These are phyloP conservation scores for Mythimna pallens DNA, from an alignment of 2,888 invertebrate species.

Conservation along the genomic window DNA sequence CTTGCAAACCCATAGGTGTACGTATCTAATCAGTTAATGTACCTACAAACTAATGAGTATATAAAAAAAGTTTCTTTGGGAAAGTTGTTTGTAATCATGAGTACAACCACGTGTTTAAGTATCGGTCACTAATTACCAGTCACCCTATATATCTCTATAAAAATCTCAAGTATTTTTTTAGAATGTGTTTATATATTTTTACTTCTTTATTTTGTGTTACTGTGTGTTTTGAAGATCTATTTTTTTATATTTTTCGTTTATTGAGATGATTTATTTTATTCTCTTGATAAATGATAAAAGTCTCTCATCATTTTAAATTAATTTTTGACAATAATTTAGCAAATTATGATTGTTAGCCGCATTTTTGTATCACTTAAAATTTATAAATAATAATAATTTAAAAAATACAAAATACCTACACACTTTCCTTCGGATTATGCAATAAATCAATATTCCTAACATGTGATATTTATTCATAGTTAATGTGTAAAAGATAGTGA, in stretches of 20 bases:
- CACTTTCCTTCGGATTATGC: neutral
- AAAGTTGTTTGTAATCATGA: no score
- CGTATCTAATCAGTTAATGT: no score
- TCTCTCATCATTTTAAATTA: neutral
- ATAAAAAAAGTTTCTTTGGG: no score
- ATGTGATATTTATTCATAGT: conserved; percentile 15
- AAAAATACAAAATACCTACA: neutral
- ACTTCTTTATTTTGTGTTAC: neutral
- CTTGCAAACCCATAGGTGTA: no score
- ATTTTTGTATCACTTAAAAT: neutral
- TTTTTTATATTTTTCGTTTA: neutral
- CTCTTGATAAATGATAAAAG: neutral
- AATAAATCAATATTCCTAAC: neutral
- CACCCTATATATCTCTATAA: neutral
- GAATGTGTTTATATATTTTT: neutral
- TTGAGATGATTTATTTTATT: neutral
- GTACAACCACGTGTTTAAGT: no score
- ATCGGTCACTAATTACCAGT: no score
- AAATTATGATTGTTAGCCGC: neutral
- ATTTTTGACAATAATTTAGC: neutral
- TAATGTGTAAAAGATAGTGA: conserved; percentile 5
- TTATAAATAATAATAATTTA: neutral
- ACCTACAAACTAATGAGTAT: no score
- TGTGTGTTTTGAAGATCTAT: neutral
- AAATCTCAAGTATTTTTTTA: conserved; percentile 24